Evolutionary conservation across 2,113 vertebrate species (phyloP).

Genomic region (Otolemur garnettii): DNA sequence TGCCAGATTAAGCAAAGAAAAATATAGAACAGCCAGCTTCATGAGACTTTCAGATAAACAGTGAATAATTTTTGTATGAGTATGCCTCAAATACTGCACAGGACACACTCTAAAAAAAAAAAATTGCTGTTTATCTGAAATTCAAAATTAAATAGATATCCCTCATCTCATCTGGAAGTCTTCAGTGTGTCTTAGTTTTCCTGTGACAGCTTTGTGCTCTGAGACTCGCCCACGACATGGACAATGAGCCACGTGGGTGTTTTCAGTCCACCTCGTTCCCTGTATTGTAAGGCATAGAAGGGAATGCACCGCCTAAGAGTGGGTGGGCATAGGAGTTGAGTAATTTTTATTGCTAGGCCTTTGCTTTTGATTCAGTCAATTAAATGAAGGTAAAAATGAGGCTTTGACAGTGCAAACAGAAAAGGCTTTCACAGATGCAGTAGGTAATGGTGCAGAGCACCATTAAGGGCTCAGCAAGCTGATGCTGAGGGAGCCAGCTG

Average conservation of each 20-base stretch:
- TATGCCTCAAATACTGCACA: background rate
- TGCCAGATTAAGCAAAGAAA: background rate
- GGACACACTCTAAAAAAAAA: background rate
- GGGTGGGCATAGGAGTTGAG: background rate
- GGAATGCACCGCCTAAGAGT: background rate
- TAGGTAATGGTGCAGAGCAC: background rate
- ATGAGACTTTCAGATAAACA: background rate
- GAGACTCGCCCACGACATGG: background rate
- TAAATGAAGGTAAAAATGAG: constrained; percentile 70
- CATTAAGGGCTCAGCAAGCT: background rate
- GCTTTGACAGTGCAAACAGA: constrained; percentile 57
- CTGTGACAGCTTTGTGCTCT: background rate
- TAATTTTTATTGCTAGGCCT: background rate
- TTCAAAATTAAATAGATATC: background rate
- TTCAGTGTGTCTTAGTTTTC: background rate
- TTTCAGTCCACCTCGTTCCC: background rate
- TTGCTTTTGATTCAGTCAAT: constrained; percentile 63
- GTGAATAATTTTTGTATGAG: background rate
- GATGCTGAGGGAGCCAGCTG: background rate
- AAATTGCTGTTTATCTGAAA: background rate
- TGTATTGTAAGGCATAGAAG: background rate
- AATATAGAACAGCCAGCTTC: background rate
- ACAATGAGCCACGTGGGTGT: no score
- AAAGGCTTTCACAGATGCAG: constrained; percentile 54
- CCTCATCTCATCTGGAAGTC: background rate